Base-by-base conservation (phyloP, 2,888 invertebrate genomes). In the Odontothrips loti region DNA sequence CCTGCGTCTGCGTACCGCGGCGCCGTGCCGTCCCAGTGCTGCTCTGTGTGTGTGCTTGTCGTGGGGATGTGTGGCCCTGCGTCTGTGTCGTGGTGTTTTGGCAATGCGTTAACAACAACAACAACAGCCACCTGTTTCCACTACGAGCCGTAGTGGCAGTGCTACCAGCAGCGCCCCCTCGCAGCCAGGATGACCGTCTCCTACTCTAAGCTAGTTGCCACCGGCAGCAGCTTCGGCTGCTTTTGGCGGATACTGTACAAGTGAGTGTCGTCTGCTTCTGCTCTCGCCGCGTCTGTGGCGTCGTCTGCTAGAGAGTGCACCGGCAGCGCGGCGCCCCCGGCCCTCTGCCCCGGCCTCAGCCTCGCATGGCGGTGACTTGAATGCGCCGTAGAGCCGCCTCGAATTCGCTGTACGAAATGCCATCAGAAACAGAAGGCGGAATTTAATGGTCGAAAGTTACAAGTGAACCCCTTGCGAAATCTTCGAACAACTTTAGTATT, bases 151-250 rank as follows among this genome's bases (percentile, higher is more conserved):
- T 58, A 20, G 20, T 58, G 20, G 12, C 20, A 58, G 58, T 58
- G 58, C 15, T 15, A 15, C 58, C 58, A n/a, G 58, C 58, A 11
- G 58, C 58, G 47, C 47, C 48, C n/a, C 79, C 34, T 9, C 34
- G 34, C 47, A 43, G 79, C 79, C 79, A 80, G 23, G 86, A 96
- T 96, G 96, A 96, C 96, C 86, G 93, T 96, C 87, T 95, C 95
- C 82, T 96, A 96, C 89, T 94, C 95, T 85, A 94, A 95, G 86
- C 94, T 95, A 89, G 96, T 96, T 86, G 95, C 96, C 84, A 96
- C 96, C 88, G 95, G 95, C 87, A 95, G 95, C 90, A 94, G 93
- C 89, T 96, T 96, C 87, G 96, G 96, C 87, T 95, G 95, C 89
- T 96, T 96, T 90, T 96, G 95, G 95, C 92, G 93, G 90, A 95